Percentiles rank a stretch among this genome's conserved stretches.
Evolutionary conservation across 2,113 vertebrate species (phyloP).

Genomic region (Lophochroa leadbeateri): DNA sequence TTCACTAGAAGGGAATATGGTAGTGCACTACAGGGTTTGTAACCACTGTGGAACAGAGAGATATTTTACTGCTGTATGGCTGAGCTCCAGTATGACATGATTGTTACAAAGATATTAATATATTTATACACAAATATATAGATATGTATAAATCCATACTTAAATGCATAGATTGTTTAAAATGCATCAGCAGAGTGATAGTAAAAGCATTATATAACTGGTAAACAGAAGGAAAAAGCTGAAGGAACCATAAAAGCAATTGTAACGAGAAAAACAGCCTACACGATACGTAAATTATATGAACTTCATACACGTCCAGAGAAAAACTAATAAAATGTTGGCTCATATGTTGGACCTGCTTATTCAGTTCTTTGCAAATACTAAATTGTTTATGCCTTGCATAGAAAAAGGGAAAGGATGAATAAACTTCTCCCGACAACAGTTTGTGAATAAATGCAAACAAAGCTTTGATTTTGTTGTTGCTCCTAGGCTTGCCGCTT

Average conservation of each 20-base stretch:
- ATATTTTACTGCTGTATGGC: neutral
- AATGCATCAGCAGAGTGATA: neutral
- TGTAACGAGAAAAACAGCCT: neutral
- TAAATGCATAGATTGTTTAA: neutral
- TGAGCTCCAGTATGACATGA: neutral
- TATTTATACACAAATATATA: neutral
- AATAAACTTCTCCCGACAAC: neutral
- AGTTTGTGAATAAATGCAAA: neutral
- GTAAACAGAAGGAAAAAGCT: neutral
- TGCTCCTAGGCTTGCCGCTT: neutral
- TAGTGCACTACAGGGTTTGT: neutral
- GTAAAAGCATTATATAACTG: neutral
- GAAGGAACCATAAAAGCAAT: neutral
- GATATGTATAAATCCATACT: neutral
- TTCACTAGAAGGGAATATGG: neutral
- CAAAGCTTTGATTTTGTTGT: rapidly evolving
- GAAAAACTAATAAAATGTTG: neutral
- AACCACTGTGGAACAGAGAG: neutral
- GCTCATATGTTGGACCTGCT: neutral
- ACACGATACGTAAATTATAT: neutral
- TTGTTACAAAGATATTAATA: neutral
- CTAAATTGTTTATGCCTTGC: neutral
- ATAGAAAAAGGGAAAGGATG: neutral
- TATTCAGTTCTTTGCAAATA: neutral
- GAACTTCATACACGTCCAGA: neutral